Conservation (phyloP, 2,888 invertebrate genomes). For the Acanthoscelides obtectus region DNA sequence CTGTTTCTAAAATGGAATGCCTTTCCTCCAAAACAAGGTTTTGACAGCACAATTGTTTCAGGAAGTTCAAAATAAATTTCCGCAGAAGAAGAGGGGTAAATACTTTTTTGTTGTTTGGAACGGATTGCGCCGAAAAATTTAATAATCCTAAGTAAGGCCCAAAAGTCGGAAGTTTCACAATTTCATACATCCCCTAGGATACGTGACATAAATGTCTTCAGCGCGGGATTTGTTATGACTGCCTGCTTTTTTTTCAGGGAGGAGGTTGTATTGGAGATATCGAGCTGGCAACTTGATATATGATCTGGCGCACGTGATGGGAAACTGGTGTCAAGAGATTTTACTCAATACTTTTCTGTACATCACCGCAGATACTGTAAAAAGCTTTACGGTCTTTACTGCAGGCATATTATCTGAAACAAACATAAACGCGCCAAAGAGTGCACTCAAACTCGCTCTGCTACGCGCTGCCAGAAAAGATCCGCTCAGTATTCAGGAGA, state of each 20-base stretch:
- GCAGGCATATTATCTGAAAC: too few species aligned
- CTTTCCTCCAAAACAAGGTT: too few species aligned
- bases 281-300: neutral
- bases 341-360: neutral
- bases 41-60: too few species aligned
- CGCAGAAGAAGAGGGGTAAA: neutral
- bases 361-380: too few species aligned
- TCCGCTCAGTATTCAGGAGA: too few species aligned
- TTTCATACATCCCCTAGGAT: neutral
- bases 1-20: too few species aligned
- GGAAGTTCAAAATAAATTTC: neutral
- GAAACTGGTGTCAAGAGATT: neutral
- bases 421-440: too few species aligned
- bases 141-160: neutral
- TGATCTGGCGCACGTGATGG: neutral
- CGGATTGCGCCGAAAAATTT: neutral
- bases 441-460: too few species aligned
- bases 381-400: too few species aligned
- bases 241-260: neutral
- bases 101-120: neutral
- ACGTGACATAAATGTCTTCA: neutral
- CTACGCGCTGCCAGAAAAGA: too few species aligned
- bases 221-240: neutral
- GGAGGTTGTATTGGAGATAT: neutral
- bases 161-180: neutral